Evolutionary conservation across 2,113 vertebrate species (phyloP).

Genomic region (Plectropomus leopardus): DNA sequence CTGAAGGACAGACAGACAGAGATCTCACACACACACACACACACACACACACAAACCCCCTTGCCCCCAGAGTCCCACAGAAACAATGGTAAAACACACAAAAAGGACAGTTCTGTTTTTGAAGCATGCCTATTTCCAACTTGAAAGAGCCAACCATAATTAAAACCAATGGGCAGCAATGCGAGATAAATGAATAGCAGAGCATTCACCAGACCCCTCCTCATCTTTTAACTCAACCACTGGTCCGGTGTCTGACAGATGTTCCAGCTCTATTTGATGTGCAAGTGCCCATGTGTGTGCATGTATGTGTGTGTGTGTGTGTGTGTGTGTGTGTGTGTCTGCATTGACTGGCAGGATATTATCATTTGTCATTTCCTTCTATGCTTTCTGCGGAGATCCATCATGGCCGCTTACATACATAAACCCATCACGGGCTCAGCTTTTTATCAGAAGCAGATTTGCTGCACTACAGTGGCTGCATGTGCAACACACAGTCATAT

Average conservation of each 20-base stretch:
- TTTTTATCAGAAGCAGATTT: slow-evolving; percentile 26
- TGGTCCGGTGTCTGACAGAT: slow-evolving; percentile 95
- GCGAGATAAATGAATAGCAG: slow-evolving; percentile 90
- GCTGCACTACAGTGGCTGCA: background rate
- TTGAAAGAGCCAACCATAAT: slow-evolving; percentile 94
- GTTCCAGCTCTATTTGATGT: slow-evolving; percentile 93
- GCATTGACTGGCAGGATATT: slow-evolving; percentile 35
- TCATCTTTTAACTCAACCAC: slow-evolving; percentile 87
- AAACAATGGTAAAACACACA: slow-evolving; percentile 86
- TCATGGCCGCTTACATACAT: slow-evolving; percentile 6
- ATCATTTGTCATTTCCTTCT: slow-evolving; percentile 48
- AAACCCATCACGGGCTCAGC: slow-evolving; percentile 25
- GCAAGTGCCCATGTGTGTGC: no score
- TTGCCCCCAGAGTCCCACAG: slow-evolving; percentile 44
- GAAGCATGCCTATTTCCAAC: slow-evolving; percentile 91
- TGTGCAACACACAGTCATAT: slow-evolving; percentile 12
- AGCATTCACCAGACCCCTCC: slow-evolving; percentile 64
- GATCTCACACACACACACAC: slow-evolving; percentile 8
- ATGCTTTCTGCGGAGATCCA: slow-evolving; percentile 19
- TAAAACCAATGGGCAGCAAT: slow-evolving; percentile 97
- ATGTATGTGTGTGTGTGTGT: slow-evolving; percentile 76
- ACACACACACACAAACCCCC: background rate
- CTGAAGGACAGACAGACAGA: slow-evolving; percentile 25
- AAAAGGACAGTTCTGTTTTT: slow-evolving; percentile 90
- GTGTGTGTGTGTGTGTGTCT: slow-evolving; percentile 24